These are phyloP conservation scores for Scytalopus superciliaris DNA, from an alignment of 2,113 vertebrate species.

Conservation along the genomic window DNA sequence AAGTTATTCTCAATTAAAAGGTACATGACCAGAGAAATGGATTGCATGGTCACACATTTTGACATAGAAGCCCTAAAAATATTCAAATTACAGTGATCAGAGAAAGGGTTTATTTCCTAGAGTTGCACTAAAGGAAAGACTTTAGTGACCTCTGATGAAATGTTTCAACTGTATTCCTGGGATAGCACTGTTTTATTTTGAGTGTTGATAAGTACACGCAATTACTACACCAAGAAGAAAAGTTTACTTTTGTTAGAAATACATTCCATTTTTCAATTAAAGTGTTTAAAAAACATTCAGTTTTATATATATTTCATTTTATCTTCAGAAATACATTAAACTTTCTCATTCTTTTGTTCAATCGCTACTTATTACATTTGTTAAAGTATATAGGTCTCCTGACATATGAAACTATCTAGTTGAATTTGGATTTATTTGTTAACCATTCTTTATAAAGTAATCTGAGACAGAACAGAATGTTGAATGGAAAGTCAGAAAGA, in stretches of 20 bases:
- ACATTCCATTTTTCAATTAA: neutral
- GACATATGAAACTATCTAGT: neutral
- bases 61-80: neutral
- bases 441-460: neutral
- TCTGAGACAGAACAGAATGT: neutral
- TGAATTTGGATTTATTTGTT: neutral
- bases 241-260: neutral
- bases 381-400: neutral
- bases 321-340: neutral
- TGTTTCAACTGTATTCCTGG: neutral
- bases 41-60: neutral
- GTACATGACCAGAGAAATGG: neutral
- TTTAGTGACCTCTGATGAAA: neutral
- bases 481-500: neutral
- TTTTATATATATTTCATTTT: neutral
- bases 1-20: neutral
- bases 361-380: neutral
- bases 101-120: neutral
- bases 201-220: neutral
- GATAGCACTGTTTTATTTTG: neutral
- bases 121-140: neutral
- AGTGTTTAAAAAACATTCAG: neutral
- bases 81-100: neutral
- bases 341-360: neutral
- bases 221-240: neutral